These are phyloP conservation scores for Reticulitermes speratus DNA, from an alignment of 1,140 invertebrate genomes.

Conservation along the genomic window DNA sequence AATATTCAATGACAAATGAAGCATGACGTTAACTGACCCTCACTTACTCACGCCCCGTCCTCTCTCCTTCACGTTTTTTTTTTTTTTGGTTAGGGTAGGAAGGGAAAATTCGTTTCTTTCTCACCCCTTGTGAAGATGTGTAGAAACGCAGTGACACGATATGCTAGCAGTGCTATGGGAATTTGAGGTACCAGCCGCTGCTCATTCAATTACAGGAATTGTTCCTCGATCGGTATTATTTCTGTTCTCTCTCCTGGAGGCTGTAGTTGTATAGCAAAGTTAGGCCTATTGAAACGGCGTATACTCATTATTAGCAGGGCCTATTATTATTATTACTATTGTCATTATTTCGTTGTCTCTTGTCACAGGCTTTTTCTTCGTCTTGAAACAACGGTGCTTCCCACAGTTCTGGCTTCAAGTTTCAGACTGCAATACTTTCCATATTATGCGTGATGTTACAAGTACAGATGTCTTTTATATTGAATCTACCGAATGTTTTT, in stretches of 20 bases:
- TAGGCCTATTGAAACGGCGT: background rate
- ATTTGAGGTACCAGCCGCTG: background rate
- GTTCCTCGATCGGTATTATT: background rate
- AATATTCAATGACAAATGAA: slow-evolving; percentile 31
- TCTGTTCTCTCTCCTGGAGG: background rate
- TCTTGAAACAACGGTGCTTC: too few relatives aligned
- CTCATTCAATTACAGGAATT: slow-evolving; percentile 10
- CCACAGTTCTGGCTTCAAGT: too few relatives aligned
- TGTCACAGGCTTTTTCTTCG: too few relatives aligned
- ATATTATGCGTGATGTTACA: too few relatives aligned
- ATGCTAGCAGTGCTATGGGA: background rate
- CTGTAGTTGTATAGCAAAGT: background rate
- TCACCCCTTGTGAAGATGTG: background rate
- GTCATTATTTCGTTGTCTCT: background rate
- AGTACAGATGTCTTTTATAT: too few relatives aligned
- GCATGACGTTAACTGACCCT: slow-evolving; percentile 33
- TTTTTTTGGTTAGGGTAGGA: background rate
- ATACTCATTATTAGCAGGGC: background rate
- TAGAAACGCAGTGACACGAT: background rate
- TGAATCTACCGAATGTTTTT: too few relatives aligned
- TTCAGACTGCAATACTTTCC: too few relatives aligned
- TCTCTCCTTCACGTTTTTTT: too few relatives aligned
- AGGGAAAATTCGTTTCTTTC: background rate
- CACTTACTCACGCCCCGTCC: slow-evolving; percentile 20
- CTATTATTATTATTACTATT: background rate